Evolutionary conservation across 2,113 vertebrate species (phyloP), one percentile per base, ranked within the genome.

Genomic region (Globicephala melas): DNA sequence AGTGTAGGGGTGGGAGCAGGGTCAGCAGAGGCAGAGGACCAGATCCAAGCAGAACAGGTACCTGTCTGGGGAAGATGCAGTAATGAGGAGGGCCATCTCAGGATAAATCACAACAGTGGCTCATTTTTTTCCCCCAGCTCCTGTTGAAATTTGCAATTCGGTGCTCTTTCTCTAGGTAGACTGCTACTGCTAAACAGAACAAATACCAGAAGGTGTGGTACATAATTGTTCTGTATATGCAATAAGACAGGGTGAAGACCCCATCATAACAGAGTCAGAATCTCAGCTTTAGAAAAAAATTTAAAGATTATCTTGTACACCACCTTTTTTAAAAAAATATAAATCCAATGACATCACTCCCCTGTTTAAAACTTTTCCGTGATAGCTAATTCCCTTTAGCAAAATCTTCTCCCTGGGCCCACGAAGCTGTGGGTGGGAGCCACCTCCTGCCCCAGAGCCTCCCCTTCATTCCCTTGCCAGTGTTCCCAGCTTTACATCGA

Each of bases 1-100:
- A 2, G 11, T 2, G 2, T 2, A 6, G 21, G 25, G 5, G 12
- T 0, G 25, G 36, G 12, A 1, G 7, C 15, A 14, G 44, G 12
- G 13, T 70, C 14, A 25, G 12, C n/a, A 28, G 23, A 65, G 5
- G 0, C 8, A 53, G 10, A 60, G 83, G 13, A 63, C 26, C 28
- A 50, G 26, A 63, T 6, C 47, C 4, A 14, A 85, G 55, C 8
- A 25, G 53, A n/a, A 50, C 21, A 65, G 67, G 28, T 10, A 18
- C 12, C 15, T 31, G 55, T 38, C 2, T 38, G 17, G 65, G 13
- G 36, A 38, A 92, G 63, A 92, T n/a, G 55, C 17, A 21, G 1
- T 8, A 12, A 28, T 62, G 67, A 71, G n/a, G 55, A 89, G 38
- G 53, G 23, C 15, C 41, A 47, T 33, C 31, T 47, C 18, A 63